Percentiles rank a stretch among this genome's conserved stretches.
Conservation (phyloP, 2,888 invertebrate species). For the Congeria kusceri region DNA sequence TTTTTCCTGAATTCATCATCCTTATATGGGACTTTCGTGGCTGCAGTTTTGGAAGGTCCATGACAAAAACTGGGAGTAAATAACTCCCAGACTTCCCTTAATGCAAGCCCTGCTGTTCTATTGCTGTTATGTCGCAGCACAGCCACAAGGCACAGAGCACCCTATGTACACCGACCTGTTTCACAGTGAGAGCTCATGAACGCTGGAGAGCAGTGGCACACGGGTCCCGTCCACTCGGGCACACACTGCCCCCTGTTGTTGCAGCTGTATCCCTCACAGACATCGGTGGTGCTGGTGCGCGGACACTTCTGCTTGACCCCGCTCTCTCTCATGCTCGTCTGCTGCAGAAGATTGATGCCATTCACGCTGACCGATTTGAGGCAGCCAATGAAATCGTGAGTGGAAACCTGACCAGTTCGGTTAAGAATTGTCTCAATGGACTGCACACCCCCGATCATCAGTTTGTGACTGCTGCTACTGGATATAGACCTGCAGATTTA, state of each 20-base stretch:
- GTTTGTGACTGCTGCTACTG: conserved; percentile 81
- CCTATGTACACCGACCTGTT: conserved; percentile 80
- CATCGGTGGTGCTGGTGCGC: conserved; percentile 86
- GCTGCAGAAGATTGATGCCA: conserved; percentile 86
- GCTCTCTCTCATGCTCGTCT: conserved; percentile 78
- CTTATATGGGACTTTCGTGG: no score
- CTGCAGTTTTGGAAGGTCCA: no score
- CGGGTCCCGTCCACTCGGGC: conserved; percentile 93
- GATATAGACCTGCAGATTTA: conserved; percentile 51
- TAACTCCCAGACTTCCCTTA: no score
- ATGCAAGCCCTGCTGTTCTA: no score
- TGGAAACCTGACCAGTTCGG: conserved; percentile 94
- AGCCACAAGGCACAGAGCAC: no score
- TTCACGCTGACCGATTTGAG: conserved; percentile 96
- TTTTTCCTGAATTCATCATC: no score
- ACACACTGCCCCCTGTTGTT: conserved; percentile 90
- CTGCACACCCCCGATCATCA: conserved; percentile 94
- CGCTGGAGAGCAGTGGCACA: conserved; percentile 87
- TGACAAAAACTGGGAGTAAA: no score
- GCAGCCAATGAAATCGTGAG: conserved; percentile 97
- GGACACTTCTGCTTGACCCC: conserved; percentile 92
- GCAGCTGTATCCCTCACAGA: conserved; percentile 86
- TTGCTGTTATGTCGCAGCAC: no score
- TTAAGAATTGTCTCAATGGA: conserved; percentile 95
- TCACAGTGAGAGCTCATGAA: conserved; percentile 93